Percentiles rank a stretch among this genome's conserved stretches.
phyloP scores from a whole-genome alignment of 2,797 vertebrate species.

The Catharus ustulatus region DNA sequence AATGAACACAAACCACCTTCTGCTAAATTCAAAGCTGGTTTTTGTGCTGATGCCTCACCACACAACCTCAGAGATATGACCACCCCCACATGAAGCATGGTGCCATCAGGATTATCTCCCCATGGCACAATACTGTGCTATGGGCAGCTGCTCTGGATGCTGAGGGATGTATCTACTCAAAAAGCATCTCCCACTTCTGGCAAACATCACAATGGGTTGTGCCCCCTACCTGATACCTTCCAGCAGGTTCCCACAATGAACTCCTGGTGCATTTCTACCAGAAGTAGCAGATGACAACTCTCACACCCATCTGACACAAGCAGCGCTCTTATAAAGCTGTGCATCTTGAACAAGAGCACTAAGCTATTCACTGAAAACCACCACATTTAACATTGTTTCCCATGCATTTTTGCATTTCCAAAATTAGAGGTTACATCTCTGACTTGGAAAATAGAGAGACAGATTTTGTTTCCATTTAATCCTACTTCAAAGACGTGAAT shows the following conservation, averaged over 20 bases:
- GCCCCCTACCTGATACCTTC: neutral
- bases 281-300: fast-evolving
- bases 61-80: neutral
- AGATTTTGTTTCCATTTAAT: neutral
- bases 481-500: neutral
- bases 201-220: neutral
- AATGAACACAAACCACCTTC: neutral
- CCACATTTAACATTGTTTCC: neutral
- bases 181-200: neutral
- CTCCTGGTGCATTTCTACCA: neutral
- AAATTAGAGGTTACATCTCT: neutral
- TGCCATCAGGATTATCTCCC: neutral
- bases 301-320: neutral
- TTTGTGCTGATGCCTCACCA: neutral
- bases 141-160: fast-evolving
- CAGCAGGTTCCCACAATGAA: neutral
- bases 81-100: fast-evolving
- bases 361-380: neutral
- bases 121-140: fast-evolving
- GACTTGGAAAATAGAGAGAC: neutral
- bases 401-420: neutral
- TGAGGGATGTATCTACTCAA: neutral
- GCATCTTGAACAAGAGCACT: neutral
- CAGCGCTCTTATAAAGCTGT: neutral
- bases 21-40: neutral